These are phyloP conservation scores for Cheilosia grossa DNA, from an alignment of 2,888 invertebrate species.

Conservation along the genomic window DNA sequence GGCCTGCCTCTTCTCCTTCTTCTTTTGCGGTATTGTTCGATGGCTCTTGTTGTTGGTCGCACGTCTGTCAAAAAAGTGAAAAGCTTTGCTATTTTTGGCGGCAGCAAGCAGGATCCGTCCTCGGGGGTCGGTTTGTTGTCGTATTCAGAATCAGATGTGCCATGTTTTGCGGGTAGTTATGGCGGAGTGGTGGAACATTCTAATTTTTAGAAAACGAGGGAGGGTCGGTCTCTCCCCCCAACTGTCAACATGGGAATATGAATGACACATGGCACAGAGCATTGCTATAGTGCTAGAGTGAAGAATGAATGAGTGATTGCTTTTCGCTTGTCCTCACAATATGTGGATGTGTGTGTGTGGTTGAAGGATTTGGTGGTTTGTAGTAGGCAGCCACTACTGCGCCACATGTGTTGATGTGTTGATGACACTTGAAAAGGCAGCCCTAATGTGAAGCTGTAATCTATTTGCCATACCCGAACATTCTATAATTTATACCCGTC, in stretches of 20 bases:
- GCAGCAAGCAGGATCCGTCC: slow-evolving; percentile 30
- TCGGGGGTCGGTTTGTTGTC: slow-evolving; percentile 32
- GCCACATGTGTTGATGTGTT: slow-evolving; percentile 65
- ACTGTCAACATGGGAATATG: slow-evolving; percentile 68
- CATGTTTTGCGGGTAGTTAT: slow-evolving; percentile 26
- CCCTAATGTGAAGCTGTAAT: slow-evolving; percentile 19
- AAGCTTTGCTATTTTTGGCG: slow-evolving; percentile 60
- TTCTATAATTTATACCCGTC: slow-evolving; percentile 13
- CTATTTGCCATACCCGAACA: slow-evolving; percentile 39
- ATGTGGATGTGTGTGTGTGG: slow-evolving; percentile 5
- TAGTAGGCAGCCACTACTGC: slow-evolving; percentile 39
- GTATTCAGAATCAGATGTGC: slow-evolving; percentile 32
- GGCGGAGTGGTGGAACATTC: slow-evolving; percentile 22
- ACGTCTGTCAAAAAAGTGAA: slow-evolving; percentile 57
- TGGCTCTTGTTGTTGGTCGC: slow-evolving; percentile 64
- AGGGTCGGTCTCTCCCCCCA: slow-evolving; percentile 12
- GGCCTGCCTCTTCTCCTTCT: not conserved
- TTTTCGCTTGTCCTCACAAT: slow-evolving; percentile 59
- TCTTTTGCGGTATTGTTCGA: slow-evolving; percentile 13
- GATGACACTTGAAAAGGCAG: slow-evolving; percentile 65
- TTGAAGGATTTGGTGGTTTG: not conserved
- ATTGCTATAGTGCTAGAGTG: slow-evolving; percentile 6
- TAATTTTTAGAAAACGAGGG: slow-evolving; percentile 50
- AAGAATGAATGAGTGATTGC: slow-evolving; percentile 71
- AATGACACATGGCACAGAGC: slow-evolving; percentile 57